Conservation (phyloP, 1,140 invertebrate genomes). For the Apis dorsata region DNA sequence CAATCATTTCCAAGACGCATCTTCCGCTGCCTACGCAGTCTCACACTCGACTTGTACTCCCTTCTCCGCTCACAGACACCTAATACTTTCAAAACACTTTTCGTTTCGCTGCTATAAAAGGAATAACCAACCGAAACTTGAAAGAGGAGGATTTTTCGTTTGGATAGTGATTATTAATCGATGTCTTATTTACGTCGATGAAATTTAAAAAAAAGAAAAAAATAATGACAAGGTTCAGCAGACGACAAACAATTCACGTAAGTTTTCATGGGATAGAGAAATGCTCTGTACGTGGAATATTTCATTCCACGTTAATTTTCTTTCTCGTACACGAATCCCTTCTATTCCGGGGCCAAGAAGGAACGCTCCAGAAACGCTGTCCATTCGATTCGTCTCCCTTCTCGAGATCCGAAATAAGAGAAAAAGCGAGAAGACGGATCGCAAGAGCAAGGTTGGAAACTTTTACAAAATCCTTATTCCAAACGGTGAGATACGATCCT, state of each 20-base stretch:
- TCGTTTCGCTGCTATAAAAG: not conserved
- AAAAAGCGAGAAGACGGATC: not conserved
- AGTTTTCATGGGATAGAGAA: too few species aligned
- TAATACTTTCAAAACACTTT: not conserved
- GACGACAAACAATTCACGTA: too few species aligned
- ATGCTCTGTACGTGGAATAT: too few species aligned
- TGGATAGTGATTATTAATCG: too few species aligned
- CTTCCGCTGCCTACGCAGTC: constrained; percentile 34
- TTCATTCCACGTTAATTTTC: too few species aligned
- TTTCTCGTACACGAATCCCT: not conserved
- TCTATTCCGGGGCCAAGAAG: not conserved
- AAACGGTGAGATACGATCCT: not conserved
- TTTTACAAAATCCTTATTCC: constrained; percentile 27
- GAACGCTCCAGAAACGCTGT: not conserved
- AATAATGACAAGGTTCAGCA: too few species aligned
- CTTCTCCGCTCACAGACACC: not conserved
- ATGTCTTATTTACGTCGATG: too few species aligned
- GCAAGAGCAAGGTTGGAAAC: not conserved
- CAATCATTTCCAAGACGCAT: constrained; percentile 35
- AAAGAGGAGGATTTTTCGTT: not conserved
- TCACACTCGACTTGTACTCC: constrained; percentile 8
- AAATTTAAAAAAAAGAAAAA: too few species aligned
- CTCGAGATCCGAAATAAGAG: too few species aligned
- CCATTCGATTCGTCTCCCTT: not conserved
- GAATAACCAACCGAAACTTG: not conserved